Evolutionary conservation across 2,888 invertebrate genomes (phyloP).

Genomic region (Busseola fusca): DNA sequence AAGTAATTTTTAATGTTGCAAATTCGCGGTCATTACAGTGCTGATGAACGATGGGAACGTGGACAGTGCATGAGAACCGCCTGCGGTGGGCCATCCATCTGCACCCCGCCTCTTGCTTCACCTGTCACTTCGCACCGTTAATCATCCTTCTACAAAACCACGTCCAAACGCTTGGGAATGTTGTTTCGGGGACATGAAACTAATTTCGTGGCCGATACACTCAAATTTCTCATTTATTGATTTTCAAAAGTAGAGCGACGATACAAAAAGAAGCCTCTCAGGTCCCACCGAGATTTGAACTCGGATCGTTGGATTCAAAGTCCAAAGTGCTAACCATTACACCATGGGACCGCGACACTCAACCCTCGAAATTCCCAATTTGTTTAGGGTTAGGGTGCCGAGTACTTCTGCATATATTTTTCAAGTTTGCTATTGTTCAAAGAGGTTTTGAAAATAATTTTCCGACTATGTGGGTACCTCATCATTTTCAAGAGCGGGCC

Average conservation of each 20-base stretch:
- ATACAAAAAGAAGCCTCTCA: constrained; percentile 50
- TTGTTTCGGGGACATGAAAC: constrained; percentile 53
- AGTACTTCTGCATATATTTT: neutral
- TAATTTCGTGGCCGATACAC: constrained; percentile 26
- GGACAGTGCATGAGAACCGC: constrained; percentile 80
- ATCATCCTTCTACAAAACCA: constrained; percentile 74
- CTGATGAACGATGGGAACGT: constrained; percentile 65
- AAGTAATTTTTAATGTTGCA: constrained; percentile 58
- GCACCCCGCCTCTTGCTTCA: constrained; percentile 63
- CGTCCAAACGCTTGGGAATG: constrained; percentile 68
- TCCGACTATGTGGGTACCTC: constrained; percentile 29
- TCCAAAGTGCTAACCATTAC: constrained; percentile 85
- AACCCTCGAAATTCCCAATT: neutral
- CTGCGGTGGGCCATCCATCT: constrained; percentile 79
- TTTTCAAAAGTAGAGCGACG: constrained; percentile 14
- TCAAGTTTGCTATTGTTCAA: neutral
- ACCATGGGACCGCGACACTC: constrained; percentile 53
- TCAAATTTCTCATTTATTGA: constrained; percentile 9
- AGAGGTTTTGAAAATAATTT: constrained; percentile 11
- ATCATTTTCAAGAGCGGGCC: constrained; percentile 45
- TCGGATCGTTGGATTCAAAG: constrained; percentile 86
- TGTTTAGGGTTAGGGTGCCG: neutral
- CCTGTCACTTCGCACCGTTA: constrained; percentile 74
- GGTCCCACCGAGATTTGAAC: constrained; percentile 85
- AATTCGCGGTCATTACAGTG: constrained; percentile 67